Percentiles rank a stretch among this genome's conserved stretches.
Conservation (phyloP, 2,113 vertebrate genomes). For the Campylorhamphus procurvoides region DNA sequence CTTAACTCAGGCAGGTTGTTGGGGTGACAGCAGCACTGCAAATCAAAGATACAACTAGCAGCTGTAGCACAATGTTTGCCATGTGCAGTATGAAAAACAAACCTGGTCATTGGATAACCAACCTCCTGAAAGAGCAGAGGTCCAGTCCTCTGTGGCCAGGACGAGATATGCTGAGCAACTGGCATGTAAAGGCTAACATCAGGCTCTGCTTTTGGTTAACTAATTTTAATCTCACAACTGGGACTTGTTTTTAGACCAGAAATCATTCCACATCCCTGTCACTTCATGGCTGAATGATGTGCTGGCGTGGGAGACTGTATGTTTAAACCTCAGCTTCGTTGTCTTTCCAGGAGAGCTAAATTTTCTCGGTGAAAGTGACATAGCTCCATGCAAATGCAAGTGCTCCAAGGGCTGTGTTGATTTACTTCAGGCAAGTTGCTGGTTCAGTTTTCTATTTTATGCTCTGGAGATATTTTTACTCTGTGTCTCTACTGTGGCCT, state of each 20-base stretch:
- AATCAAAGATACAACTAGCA: background rate
- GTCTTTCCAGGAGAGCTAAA: background rate
- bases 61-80: background rate
- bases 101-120: background rate
- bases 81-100: background rate
- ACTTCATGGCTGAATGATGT: background rate
- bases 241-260: background rate
- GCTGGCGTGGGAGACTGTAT: background rate
- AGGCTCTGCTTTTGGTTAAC: background rate
- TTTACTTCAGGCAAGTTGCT: constrained; percentile 1
- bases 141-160: background rate
- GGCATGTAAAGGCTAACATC: background rate
- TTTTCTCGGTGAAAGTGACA: background rate
- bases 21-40: background rate
- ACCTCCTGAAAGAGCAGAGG: background rate
- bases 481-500: background rate
- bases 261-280: background rate
- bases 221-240: background rate
- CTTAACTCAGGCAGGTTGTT: background rate
- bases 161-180: background rate
- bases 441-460: constrained; percentile 15
- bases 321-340: background rate
- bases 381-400: background rate
- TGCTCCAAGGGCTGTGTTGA: background rate
- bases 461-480: background rate